Conservation (phyloP, 2,888 invertebrate genomes). For the Limnephilus lunatus region DNA sequence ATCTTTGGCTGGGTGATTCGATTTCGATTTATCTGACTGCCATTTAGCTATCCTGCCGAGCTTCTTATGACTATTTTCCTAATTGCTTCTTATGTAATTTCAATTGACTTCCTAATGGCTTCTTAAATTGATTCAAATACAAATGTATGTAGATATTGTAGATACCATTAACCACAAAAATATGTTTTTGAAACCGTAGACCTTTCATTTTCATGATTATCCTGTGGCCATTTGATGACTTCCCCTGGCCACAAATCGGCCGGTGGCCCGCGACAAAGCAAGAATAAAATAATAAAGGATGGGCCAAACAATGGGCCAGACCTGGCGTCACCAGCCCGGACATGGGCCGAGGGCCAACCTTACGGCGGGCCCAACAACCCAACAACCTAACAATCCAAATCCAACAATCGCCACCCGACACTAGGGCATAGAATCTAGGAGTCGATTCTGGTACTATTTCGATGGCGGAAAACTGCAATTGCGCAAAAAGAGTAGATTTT, state of each 20-base stretch:
- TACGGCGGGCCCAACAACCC: not conserved
- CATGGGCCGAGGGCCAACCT: slow-evolving; percentile 17
- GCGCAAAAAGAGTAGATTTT: too few species aligned
- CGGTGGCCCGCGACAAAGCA: slow-evolving; percentile 54
- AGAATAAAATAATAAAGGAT: slow-evolving; percentile 59
- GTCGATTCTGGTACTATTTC: not conserved
- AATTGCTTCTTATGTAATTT: too few species aligned
- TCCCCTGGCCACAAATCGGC: slow-evolving; percentile 44
- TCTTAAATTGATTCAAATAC: too few species aligned
- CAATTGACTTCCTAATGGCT: too few species aligned
- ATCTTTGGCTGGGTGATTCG: too few species aligned
- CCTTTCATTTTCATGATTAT: not conserved
- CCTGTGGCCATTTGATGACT: not conserved
- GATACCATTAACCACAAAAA: not conserved
- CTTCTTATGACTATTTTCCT: too few species aligned
- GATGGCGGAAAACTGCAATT: not conserved
- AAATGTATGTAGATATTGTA: too few species aligned
- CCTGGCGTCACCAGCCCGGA: slow-evolving; percentile 62
- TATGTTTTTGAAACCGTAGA: not conserved
- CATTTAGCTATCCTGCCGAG: too few species aligned
- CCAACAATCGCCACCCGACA: slow-evolving; percentile 51
- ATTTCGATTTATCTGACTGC: too few species aligned
- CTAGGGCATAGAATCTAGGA: not conserved
- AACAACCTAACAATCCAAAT: not conserved
- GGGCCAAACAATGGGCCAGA: slow-evolving; percentile 61